Percentiles rank a stretch among this genome's conserved stretches.
Conservation (phyloP, 2,797 vertebrate species). For the Macrochelys suwanniensis region DNA sequence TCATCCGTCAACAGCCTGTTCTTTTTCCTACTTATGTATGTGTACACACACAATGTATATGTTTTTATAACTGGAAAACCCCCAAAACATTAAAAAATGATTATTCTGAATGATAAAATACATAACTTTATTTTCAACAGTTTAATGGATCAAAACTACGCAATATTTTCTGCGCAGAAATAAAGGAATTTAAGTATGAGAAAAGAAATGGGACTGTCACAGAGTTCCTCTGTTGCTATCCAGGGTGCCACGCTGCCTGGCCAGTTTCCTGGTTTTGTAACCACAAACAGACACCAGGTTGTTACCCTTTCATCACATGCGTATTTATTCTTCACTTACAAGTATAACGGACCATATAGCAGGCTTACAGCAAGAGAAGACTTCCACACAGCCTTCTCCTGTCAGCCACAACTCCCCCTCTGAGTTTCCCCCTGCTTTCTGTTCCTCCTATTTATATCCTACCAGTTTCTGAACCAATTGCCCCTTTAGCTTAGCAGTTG, state of each 20-base stretch:
- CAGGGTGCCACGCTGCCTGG: neutral
- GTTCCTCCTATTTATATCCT: too few relatives aligned
- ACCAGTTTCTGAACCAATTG: too few relatives aligned
- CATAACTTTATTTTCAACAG: neutral
- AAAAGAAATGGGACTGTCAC: neutral
- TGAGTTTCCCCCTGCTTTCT: too few relatives aligned
- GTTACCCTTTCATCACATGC: neutral
- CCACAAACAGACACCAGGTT: neutral
- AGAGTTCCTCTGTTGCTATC: neutral
- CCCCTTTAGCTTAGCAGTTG: too few relatives aligned
- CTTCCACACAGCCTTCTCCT: neutral
- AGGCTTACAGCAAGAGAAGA: too few relatives aligned
- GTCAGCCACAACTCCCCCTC: neutral
- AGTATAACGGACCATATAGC: neutral
- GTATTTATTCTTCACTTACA: neutral
- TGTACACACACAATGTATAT: neutral
- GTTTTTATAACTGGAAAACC: neutral
- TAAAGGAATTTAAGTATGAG: neutral
- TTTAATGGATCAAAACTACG: neutral
- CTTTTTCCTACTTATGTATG: neutral
- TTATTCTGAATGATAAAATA: neutral
- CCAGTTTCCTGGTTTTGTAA: neutral
- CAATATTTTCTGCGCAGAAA: neutral
- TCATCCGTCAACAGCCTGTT: too few relatives aligned
- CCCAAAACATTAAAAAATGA: neutral